phyloP scores from a whole-genome alignment of 1,140 invertebrate genomes.

The Ceratina japonica region DNA sequence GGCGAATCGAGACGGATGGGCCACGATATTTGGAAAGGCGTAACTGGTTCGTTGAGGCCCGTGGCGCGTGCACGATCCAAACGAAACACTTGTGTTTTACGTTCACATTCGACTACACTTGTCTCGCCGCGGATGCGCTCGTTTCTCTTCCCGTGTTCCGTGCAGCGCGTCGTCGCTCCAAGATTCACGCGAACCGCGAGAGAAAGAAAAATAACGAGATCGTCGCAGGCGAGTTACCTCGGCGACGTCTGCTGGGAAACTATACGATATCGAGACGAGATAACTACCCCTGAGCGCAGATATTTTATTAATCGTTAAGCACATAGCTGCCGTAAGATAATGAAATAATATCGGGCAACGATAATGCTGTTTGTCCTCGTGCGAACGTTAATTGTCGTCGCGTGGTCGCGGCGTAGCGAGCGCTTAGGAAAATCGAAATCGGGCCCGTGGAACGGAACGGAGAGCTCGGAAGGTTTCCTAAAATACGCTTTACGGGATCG shows the following conservation, averaged over 20 bases:
- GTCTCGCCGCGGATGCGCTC: slow-evolving; percentile 29
- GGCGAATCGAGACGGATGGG: slow-evolving; percentile 9
- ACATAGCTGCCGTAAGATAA: slow-evolving; percentile 72
- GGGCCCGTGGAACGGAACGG: too few relatives aligned
- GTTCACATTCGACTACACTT: slow-evolving; percentile 52
- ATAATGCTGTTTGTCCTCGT: slow-evolving; percentile 70
- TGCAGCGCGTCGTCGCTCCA: too few relatives aligned
- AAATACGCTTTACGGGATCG: not conserved
- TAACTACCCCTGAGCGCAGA: slow-evolving; percentile 60
- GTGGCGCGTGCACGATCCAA: slow-evolving; percentile 38
- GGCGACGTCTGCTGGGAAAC: slow-evolving; percentile 67
- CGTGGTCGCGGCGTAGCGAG: not conserved
- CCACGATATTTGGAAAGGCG: slow-evolving; percentile 33
- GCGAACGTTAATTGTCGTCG: slow-evolving; percentile 66
- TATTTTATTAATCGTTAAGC: slow-evolving; percentile 76
- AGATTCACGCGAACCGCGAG: too few relatives aligned
- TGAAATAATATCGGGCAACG: slow-evolving; percentile 73
- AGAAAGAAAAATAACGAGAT: too few relatives aligned
- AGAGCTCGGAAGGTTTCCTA: too few relatives aligned
- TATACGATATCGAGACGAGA: slow-evolving; percentile 68
- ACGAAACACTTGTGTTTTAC: slow-evolving; percentile 66
- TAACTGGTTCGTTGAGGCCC: slow-evolving; percentile 7
- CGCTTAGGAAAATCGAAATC: not conserved
- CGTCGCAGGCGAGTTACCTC: slow-evolving; percentile 13
- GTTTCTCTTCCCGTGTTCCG: too few relatives aligned